Base-by-base conservation (phyloP, 2,888 invertebrate species). In the Macrophya annulata region DNA sequence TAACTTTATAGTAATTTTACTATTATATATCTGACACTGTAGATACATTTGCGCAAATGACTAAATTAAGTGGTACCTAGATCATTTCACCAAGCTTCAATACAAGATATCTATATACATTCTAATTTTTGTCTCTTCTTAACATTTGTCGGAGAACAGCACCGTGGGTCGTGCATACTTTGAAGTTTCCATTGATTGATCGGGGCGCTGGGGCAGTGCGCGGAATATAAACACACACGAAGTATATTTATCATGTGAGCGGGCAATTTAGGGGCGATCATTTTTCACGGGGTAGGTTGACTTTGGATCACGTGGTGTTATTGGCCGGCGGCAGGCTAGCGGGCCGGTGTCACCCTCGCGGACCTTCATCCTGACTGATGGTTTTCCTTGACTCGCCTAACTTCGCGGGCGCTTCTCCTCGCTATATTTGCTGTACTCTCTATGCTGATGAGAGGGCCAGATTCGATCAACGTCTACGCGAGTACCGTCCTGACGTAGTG, bases 231-330 rank as follows among this genome's bases (percentile, higher is more conserved):
- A 86, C 48, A 85, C 62, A 84, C 51, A 62, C 86, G 85, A 84
- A 85, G 92, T 92, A 93, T 92, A 93, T 93, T 93, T 93, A 93
- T 93, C 93, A 93, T 93, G 92, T 92, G 92, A 93, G 93, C 93
- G 92, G 91, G 93, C 92, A 93, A 93, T 93, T 93, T 93, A 91
- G 91, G 89, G 88, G 84, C 91, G 93, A 93, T 93, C 93, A 93
- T 93, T 93, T 93, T 93, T 93, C 93, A 93, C 93, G 87, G 89
- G 89, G 89, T 81, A 90, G 89, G 90, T 90, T 89, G 91, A 91
- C 90, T 91, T 88, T 88, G 89, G 90, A 90, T 90, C 90, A 86
- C 85, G 87, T 87, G 90, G 89, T 88, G 91, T 93, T 93, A 93
- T 93, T 93, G 93, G 93, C 92, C 93, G 90, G 91, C 91, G 91